A percentile compares a stretch with the other conserved stretches of the same genome.
These are phyloP conservation scores for Heliconius nattereri DNA, from an alignment of 1,140 invertebrate species.

Conservation along the genomic window DNA sequence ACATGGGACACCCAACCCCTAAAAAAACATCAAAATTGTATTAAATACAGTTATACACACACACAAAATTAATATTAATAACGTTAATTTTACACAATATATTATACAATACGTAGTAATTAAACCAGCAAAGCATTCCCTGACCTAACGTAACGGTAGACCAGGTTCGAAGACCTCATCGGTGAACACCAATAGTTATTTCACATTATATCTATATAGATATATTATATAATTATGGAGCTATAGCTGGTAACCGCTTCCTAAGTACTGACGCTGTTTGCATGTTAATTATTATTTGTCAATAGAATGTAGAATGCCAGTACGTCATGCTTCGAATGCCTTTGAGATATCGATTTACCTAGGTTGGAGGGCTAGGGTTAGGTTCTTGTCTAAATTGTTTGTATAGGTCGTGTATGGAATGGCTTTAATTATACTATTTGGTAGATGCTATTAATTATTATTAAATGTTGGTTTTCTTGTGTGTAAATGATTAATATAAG, in stretches of 20 bases:
- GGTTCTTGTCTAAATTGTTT: not conserved
- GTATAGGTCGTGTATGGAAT: not conserved
- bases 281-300: constrained; percentile 63
- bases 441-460: not conserved
- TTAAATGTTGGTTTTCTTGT: not conserved
- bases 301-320: constrained; percentile 30
- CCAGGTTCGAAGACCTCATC: constrained; percentile 51
- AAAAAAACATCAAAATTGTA: too few relatives aligned
- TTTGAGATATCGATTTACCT: constrained; percentile 10
- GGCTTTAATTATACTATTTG: not conserved
- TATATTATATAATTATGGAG: constrained; percentile 37
- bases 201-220: constrained; percentile 51
- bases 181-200: constrained; percentile 59
- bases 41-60: not conserved
- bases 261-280: constrained; percentile 55
- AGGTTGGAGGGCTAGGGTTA: not conserved
- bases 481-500: not conserved
- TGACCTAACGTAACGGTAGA: constrained; percentile 57
- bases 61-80: not conserved
- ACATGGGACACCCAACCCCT: too few relatives aligned
- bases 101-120: constrained; percentile 23
- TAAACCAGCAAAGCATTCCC: constrained; percentile 37
- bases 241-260: constrained; percentile 56
- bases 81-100: not conserved
- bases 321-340: constrained; percentile 5